Conservation (phyloP, 2,888 invertebrate genomes). For the Podotricha telesiphe region DNA sequence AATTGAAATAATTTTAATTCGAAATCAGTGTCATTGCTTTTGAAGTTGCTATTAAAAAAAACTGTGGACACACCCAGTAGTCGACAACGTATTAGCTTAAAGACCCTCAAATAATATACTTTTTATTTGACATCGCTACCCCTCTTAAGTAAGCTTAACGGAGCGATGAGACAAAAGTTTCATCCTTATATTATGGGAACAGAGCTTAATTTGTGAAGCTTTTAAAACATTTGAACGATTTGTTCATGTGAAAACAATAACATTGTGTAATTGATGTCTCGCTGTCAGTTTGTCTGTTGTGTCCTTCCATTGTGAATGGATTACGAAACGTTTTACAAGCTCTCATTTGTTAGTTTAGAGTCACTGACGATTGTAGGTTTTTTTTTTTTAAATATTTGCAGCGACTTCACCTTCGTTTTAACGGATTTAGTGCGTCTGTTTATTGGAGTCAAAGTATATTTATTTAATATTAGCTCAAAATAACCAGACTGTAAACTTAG, state of each 20-base stretch:
- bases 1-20: constrained; percentile 6
- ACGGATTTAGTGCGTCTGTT: neutral
- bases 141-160: constrained; percentile 25
- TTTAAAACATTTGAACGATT: constrained; percentile 26
- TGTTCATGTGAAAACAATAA: constrained; percentile 36
- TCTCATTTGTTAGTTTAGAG: neutral
- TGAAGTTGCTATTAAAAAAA: constrained; percentile 18
- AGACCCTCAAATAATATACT: constrained; percentile 24
- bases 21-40: constrained; percentile 13
- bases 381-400: neutral
- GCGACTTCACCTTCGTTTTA: neutral
- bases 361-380: neutral
- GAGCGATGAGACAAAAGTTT: neutral
- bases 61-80: constrained; percentile 7
- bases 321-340: constrained; percentile 23
- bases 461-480: too few relatives aligned
- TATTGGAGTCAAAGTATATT: neutral
- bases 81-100: constrained; percentile 27
- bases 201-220: constrained; percentile 3
- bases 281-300: constrained; percentile 20
- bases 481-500: too few relatives aligned
- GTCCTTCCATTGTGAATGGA: constrained; percentile 26
- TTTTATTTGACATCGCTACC: constrained; percentile 31
- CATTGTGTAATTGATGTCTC: constrained; percentile 38
- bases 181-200: neutral